These are phyloP conservation scores for Lymantria dispar DNA, from an alignment of 2,888 invertebrate species.

Conservation along the genomic window DNA sequence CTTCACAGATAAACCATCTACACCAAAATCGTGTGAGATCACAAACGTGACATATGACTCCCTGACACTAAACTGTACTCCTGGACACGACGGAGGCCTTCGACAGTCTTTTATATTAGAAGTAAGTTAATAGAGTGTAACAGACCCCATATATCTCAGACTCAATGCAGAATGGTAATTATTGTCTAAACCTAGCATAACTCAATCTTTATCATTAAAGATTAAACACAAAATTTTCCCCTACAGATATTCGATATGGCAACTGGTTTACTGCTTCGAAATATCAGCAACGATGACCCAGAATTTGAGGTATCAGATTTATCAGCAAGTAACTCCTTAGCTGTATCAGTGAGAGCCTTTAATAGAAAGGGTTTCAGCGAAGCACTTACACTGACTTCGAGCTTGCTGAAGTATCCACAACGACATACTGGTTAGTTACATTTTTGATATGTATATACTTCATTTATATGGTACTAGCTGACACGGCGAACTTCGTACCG, in stretches of 20 bases:
- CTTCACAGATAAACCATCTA: constrained; percentile 85
- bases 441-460: too few relatives aligned
- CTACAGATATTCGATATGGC: constrained; percentile 74
- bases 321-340: constrained; percentile 81
- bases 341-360: constrained; percentile 84
- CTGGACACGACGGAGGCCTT: constrained; percentile 87
- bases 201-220: too few relatives aligned
- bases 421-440: constrained; percentile 79
- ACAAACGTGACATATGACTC: constrained; percentile 87
- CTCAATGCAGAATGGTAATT: too few relatives aligned
- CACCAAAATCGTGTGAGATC: constrained; percentile 85
- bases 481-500: too few relatives aligned
- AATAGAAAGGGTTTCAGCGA: constrained; percentile 88
- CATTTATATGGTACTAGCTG: too few relatives aligned
- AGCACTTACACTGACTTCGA: constrained; percentile 80
- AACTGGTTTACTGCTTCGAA: constrained; percentile 76
- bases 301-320: constrained; percentile 83
- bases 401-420: constrained; percentile 84
- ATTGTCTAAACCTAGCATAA: too few relatives aligned
- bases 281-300: constrained; percentile 82
- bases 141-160: too few relatives aligned
- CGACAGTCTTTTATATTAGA: constrained; percentile 85
- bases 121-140: constrained; percentile 52
- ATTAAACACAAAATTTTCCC: neutral
- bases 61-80: constrained; percentile 84